phyloP scores from a whole-genome alignment of 2,888 invertebrate genomes.

The Chrysomela aeneicollis region DNA sequence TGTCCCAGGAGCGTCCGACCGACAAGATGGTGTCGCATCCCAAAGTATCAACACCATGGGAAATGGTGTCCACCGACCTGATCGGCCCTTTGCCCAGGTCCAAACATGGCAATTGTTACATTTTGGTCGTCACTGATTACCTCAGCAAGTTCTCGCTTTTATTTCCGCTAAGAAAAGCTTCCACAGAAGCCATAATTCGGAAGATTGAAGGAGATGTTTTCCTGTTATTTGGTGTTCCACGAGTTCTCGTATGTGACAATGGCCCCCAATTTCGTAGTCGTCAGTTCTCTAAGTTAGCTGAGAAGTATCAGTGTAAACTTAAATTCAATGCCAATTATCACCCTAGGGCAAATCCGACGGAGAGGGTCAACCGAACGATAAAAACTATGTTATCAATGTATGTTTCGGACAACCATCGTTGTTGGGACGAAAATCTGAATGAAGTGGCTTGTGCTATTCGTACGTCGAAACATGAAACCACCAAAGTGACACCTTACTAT shows the following conservation, averaged over 20 bases:
- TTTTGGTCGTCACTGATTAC: slow-evolving; percentile 26
- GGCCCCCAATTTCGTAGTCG: slow-evolving; percentile 23
- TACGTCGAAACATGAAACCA: no score
- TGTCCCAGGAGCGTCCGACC: no score
- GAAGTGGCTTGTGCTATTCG: no score
- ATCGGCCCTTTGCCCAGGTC: slow-evolving; percentile 33
- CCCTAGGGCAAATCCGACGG: no score
- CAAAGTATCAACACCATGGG: slow-evolving; percentile 20
- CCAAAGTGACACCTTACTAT: slow-evolving; percentile 7
- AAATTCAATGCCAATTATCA: slow-evolving; percentile 21
- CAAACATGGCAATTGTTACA: slow-evolving; percentile 16
- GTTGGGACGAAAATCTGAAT: no score
- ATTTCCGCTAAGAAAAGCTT: slow-evolving; percentile 25
- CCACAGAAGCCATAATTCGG: slow-evolving; percentile 4
- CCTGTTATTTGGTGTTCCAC: slow-evolving; percentile 26
- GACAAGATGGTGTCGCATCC: slow-evolving; percentile 19
- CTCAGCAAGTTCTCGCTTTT: slow-evolving; percentile 26
- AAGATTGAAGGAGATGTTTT: slow-evolving; percentile 27
- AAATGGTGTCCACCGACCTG: slow-evolving; percentile 29
- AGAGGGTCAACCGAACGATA: no score
- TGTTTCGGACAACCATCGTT: no score
- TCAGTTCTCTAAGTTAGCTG: slow-evolving; percentile 10
- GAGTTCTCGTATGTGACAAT: no score
- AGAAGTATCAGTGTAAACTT: slow-evolving; percentile 18
- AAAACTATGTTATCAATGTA: no score